phyloP scores from a whole-genome alignment of 2,113 vertebrate genomes.

The Alectura lathami region DNA sequence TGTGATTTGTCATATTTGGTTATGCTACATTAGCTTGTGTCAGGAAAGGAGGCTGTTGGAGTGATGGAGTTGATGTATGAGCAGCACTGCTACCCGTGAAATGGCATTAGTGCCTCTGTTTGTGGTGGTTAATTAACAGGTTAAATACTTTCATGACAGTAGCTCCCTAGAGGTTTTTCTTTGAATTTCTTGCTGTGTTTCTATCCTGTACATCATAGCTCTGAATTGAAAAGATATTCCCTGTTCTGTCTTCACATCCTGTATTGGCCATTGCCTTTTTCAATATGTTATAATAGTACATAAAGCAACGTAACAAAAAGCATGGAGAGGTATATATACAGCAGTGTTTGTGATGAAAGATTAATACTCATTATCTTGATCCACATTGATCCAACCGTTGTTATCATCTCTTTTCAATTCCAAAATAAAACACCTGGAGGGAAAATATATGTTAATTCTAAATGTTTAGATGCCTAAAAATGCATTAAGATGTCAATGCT shows the following conservation, averaged over 20 bases:
- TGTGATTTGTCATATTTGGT: background rate
- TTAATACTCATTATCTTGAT: background rate
- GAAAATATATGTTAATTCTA: background rate
- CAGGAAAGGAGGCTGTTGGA: background rate
- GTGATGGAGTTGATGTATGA: background rate
- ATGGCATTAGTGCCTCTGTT: background rate
- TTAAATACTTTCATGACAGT: background rate
- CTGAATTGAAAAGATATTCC: background rate
- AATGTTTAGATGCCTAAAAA: background rate
- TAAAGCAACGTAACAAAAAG: background rate
- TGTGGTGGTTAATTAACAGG: background rate
- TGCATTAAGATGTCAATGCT: background rate
- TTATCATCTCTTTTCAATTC: background rate
- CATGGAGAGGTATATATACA: background rate
- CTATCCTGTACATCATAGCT: background rate
- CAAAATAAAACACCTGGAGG: background rate
- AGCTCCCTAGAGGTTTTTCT: background rate
- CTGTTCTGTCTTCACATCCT: background rate
- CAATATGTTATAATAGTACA: background rate
- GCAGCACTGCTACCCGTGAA: background rate
- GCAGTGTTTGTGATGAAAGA: background rate
- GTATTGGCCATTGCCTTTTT: background rate
- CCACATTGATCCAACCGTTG: background rate
- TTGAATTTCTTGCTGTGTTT: background rate
- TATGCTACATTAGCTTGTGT: background rate